Evolutionary conservation across 2,888 invertebrate genomes (phyloP), one percentile per base, ranked within the genome.

Genomic region (Fissipunctia ypsillon): DNA sequence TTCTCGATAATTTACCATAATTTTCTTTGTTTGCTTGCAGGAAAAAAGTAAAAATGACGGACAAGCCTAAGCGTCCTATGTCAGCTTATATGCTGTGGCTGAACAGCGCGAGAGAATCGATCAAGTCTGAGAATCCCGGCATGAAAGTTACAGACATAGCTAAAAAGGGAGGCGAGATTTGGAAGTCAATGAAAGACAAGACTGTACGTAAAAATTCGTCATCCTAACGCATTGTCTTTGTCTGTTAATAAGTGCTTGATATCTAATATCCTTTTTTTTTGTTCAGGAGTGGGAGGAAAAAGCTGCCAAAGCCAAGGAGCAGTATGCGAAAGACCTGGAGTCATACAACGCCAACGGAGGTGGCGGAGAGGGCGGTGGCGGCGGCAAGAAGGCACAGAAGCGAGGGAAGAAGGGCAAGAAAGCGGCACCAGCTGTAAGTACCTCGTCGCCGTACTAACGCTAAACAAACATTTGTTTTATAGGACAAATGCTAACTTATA

Each of bases 31-130:
- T 90, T 84, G 79, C 73, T 94, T 94, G 78, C 92, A 96, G 96
- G 95, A 96, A 94, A 96, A 96, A 95, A 93, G 93, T 93, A 97
- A 98, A 96, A 97, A 98, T 96, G 97, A 97, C 92, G 97, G 97
- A 96, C 98, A 99, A 97, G 95, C 99, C 99, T 64, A 99, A 99
- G 95, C 97, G 99, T 91, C 98, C 99, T 54, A 97, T 97, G 91
- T 98, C 99, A 65, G 99, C 99, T 4, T 99, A 99, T 93, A 99
- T 99, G 98, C 93, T 99, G 85, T 99, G 99, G 99, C 96, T 99
- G 85, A 99, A 98, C 93, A 98, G 98, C 86, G 97, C 97, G 78
- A 97, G 99, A 86, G 98, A 99, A 88, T 96, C 97, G 85, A 98
- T 99, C 84, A 99, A 99, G 94, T 96, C 97, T 50, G 98, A 99